Percentiles rank a stretch among this genome's conserved stretches.
Conservation (phyloP, 92 coral and sea anemone species). For the Blastomussa wellsi region DNA sequence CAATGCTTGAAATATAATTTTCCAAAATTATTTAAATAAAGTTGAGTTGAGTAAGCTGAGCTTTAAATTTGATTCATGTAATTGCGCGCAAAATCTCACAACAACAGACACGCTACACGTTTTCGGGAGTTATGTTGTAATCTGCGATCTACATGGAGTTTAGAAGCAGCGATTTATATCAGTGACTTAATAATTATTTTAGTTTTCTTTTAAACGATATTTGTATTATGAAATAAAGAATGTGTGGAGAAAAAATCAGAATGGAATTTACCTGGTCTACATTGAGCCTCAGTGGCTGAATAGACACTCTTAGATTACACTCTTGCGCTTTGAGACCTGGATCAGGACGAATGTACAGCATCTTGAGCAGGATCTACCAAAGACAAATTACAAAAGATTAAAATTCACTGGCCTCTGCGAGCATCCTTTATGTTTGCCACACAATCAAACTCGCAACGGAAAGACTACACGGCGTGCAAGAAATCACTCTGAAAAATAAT, state of each 20-base stretch:
- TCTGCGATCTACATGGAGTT: too few relatives aligned
- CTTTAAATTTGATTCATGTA: too few relatives aligned
- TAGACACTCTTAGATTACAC: conserved; percentile 84
- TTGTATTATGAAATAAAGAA: too few relatives aligned
- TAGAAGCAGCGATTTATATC: too few relatives aligned
- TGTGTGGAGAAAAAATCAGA: background rate
- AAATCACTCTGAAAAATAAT: background rate
- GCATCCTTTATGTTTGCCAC: background rate
- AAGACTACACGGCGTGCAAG: background rate
- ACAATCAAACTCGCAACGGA: background rate
- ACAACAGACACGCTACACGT: too few relatives aligned
- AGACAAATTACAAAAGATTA: background rate
- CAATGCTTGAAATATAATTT: too few relatives aligned
- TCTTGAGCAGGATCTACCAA: conserved; percentile 76
- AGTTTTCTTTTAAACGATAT: too few relatives aligned
- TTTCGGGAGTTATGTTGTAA: too few relatives aligned
- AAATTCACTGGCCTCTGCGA: background rate
- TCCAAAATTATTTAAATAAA: too few relatives aligned
- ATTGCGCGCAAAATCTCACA: too few relatives aligned
- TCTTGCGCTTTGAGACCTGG: conserved; percentile 80
- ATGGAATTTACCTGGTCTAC: conserved; percentile 80
- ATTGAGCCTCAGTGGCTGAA: conserved; percentile 94
- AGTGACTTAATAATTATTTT: too few relatives aligned
- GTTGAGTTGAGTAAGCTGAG: too few relatives aligned
- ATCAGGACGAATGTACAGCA: conserved; percentile 92